Conservation (phyloP, 2,888 invertebrate species). For the Glaucopsyche alexis region DNA sequence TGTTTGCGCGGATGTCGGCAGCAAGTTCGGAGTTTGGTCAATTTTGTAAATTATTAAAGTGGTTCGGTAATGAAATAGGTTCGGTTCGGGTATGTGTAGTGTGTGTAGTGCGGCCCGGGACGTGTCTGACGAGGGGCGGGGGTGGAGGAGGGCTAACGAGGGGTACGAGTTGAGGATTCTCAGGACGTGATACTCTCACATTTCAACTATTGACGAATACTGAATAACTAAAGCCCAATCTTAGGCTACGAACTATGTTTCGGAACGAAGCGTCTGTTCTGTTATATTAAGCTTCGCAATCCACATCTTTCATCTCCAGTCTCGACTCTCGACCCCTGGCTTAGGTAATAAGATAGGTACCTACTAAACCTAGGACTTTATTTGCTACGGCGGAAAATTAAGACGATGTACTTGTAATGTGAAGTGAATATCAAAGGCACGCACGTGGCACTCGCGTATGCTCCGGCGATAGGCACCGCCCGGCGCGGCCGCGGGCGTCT, state of each 20-base stretch:
- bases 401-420: background rate
- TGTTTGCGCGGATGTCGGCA: too few species aligned
- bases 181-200: background rate
- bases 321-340: too few species aligned
- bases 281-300: too few species aligned
- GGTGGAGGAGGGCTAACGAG: background rate
- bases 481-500: constrained; percentile 29
- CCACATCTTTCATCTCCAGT: too few species aligned
- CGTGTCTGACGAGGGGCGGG: background rate
- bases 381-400: background rate
- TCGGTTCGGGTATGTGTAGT: too few species aligned
- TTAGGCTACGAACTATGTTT: too few species aligned
- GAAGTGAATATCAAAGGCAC: background rate
- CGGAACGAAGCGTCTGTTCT: background rate
- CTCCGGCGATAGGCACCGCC: background rate
- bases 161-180: background rate
- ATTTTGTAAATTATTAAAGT: background rate
- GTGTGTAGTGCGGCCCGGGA: too few species aligned
- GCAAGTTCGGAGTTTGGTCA: background rate
- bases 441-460: background rate
- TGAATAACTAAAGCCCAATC: too few species aligned
- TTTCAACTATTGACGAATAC: background rate
- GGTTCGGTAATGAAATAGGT: background rate
- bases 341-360: background rate
- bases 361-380: background rate